Evolutionary conservation across 2,113 vertebrate genomes (phyloP).

Genomic region (Oceanites oceanicus): DNA sequence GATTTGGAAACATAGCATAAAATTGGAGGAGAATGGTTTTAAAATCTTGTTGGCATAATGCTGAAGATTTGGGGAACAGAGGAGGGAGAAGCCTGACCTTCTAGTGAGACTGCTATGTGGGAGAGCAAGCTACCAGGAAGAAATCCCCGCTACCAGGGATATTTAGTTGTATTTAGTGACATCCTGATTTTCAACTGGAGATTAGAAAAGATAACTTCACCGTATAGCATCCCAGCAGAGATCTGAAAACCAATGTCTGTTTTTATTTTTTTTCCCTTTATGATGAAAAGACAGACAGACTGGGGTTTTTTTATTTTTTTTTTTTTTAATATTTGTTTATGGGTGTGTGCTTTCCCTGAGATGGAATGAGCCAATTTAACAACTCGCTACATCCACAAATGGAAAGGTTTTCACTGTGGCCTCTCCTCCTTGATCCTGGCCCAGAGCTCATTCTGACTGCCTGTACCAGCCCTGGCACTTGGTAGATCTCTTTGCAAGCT

Average conservation of each 20-base stretch:
- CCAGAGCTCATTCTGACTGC: background rate
- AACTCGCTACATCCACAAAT: background rate
- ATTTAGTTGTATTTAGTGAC: background rate
- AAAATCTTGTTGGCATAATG: background rate
- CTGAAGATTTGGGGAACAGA: background rate
- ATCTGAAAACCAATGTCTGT: background rate
- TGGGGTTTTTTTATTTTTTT: background rate
- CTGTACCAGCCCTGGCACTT: background rate
- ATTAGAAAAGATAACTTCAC: background rate
- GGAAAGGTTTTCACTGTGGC: background rate
- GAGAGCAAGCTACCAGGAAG: background rate
- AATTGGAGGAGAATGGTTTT: background rate
- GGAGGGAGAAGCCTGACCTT: background rate
- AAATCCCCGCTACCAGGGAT: background rate
- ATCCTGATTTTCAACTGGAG: background rate
- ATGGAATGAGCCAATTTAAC: background rate
- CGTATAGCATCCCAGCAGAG: background rate
- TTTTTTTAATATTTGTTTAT: background rate
- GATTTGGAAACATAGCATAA: background rate
- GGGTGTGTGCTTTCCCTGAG: background rate
- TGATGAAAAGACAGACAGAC: background rate
- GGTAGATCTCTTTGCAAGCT: background rate
- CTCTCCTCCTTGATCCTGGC: background rate
- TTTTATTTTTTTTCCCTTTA: background rate
- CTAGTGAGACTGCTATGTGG: background rate